Percentiles rank a stretch among this genome's conserved stretches.
These are phyloP conservation scores for Lochmaea capreae DNA, from an alignment of 2,888 invertebrate genomes.

Conservation along the genomic window DNA sequence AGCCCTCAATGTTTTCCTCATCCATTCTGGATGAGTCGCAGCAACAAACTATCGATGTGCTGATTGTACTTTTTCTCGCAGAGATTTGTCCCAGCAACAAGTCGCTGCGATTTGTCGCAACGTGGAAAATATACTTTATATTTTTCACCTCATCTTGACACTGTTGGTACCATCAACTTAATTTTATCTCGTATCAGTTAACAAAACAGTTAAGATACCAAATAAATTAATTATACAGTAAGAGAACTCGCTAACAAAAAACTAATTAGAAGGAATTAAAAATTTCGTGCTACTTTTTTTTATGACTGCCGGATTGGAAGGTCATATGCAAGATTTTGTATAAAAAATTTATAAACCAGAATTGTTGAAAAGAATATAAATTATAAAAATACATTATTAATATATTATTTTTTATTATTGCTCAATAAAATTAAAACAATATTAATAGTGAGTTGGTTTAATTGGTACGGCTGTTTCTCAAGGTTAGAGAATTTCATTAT, in stretches of 20 bases:
- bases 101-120: too few relatives aligned
- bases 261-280: constrained; percentile 54
- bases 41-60: too few relatives aligned
- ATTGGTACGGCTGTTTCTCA: not conserved
- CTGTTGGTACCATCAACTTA: too few relatives aligned
- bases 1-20: too few relatives aligned
- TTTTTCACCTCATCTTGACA: too few relatives aligned
- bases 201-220: constrained; percentile 2
- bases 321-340: constrained; percentile 36
- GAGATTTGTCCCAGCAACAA: too few relatives aligned
- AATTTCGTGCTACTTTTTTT: constrained; percentile 39
- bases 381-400: constrained; percentile 28
- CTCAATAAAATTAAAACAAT: constrained; percentile 24
- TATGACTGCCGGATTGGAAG: constrained; percentile 28
- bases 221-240: constrained; percentile 46
- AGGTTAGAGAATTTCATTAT: not conserved
- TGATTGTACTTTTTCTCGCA: too few relatives aligned
- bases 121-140: too few relatives aligned
- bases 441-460: not conserved
- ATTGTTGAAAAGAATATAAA: constrained; percentile 23
- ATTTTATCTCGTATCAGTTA: not conserved
- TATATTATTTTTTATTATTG: constrained; percentile 23
- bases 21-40: too few relatives aligned
- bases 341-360: constrained; percentile 39
- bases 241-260: constrained; percentile 53